Conservation (phyloP, 2,797 vertebrate genomes). For the Oreonectes daqikongensis region DNA sequence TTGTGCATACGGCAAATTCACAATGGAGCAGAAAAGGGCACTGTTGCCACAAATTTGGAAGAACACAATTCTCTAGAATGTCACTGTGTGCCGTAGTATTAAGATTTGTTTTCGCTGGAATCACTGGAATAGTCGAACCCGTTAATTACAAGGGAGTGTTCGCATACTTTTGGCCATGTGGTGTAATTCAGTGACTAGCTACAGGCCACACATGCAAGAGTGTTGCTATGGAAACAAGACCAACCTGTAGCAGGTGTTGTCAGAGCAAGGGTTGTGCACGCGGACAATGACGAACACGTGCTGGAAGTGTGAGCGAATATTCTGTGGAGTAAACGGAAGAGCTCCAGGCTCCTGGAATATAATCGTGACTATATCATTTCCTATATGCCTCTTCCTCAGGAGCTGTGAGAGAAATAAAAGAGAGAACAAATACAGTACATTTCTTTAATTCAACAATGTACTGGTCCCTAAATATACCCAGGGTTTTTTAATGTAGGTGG, state of each 20-base stretch:
- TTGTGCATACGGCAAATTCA: neutral
- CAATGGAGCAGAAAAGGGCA: neutral
- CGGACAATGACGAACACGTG: slow-evolving; percentile 94
- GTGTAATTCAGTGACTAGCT: neutral
- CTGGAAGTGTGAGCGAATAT: slow-evolving; percentile 94
- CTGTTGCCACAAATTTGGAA: neutral
- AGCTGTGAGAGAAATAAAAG: slow-evolving; percentile 72
- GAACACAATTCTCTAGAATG: neutral
- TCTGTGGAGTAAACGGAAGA: slow-evolving; percentile 90
- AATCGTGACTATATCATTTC: slow-evolving; percentile 96
- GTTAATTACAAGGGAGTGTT: neutral
- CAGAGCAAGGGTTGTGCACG: slow-evolving; percentile 88
- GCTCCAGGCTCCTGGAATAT: slow-evolving; percentile 96
- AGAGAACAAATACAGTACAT: slow-evolving; percentile 13
- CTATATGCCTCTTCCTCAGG: slow-evolving; percentile 93
- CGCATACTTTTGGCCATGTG: neutral
- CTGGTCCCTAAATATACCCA: neutral
- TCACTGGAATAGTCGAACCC: neutral
- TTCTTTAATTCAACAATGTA: neutral
- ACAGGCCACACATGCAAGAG: slow-evolving; percentile 28
- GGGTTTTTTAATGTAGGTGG: neutral
- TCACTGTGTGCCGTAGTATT: neutral
- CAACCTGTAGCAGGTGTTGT: slow-evolving; percentile 89
- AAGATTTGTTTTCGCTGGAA: neutral
- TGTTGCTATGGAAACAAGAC: slow-evolving; percentile 51